Base-by-base conservation (phyloP, 2,888 invertebrate genomes). In the Drosophila meridiana region DNA sequence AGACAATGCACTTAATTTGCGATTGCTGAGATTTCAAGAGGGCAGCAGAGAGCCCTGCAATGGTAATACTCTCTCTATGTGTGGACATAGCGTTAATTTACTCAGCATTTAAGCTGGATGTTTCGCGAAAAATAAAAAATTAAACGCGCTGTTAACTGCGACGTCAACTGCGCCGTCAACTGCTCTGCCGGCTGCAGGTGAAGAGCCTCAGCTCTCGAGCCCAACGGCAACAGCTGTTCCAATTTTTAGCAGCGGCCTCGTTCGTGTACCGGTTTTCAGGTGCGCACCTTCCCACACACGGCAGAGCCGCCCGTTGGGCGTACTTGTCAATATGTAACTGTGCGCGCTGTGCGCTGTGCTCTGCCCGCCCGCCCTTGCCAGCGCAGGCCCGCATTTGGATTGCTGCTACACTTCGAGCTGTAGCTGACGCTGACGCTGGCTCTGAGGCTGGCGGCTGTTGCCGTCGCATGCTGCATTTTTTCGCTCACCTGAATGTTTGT, bases 401-500 rank as follows among this genome's bases (percentile, higher is more conserved):
- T 76, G 66, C 66, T 65, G 79, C 74, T 63, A 53, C 52, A 47
- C 53, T 65, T 66, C 32, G 50, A 50, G 50, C 32, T 50, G 50
- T 32, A 56, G 26, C 56, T 69, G 73, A 40, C 3, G 30, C 67
- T 62, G 56, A 45, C 30, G 68, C 69, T 67, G 71, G 6, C 40
- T 13, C 65, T 64, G 50, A 50, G 32, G 69, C 70, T 71, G 73
- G 63, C 60, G 69, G 76, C 71, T 69, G 79, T 69, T 82, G 81
- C 81, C 64, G 61, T 73, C 59, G 69, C 64, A 68, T 64, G 80
- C 74, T 87, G 87, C 89, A 87, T 86, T 88, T 84, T 88, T 89
- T 89, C 87, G 87, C 90, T 86, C 90, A 87, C 90, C 88, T 89
- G 87, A 84, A 83, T 87, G 81, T 87, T 91, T 82, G 86, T 82